Evolutionary conservation across 2,888 invertebrate genomes (phyloP).

Genomic region (Acanthoscelides obtectus): DNA sequence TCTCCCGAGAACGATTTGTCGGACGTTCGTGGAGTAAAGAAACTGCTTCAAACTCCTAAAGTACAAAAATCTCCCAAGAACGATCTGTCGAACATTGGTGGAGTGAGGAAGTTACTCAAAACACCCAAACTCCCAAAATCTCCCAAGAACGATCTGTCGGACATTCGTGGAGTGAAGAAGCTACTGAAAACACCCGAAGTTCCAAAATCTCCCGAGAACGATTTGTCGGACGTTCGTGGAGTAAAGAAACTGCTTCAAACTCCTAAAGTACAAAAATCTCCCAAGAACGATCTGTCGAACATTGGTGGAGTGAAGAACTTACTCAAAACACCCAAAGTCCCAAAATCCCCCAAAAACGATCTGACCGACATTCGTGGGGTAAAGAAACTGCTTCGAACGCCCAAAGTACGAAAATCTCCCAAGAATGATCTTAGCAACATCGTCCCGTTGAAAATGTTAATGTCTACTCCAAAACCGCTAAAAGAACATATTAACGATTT

Average conservation of each 20-base stretch:
- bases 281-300: constrained; percentile 26
- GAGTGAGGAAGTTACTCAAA: constrained; percentile 28
- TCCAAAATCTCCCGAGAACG: constrained; percentile 18
- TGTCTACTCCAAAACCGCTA: constrained; percentile 15
- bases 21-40: constrained; percentile 16
- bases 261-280: constrained; percentile 24
- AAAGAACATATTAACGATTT: constrained; percentile 26
- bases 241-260: constrained; percentile 17
- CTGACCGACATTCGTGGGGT: constrained; percentile 23
- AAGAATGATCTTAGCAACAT: constrained; percentile 21
- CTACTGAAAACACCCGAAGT: constrained; percentile 20
- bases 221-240: constrained; percentile 15
- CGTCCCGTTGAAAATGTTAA: constrained; percentile 13
- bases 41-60: constrained; percentile 20
- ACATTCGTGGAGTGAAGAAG: constrained; percentile 20
- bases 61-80: constrained; percentile 26
- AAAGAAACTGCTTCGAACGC: constrained; percentile 28
- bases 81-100: constrained; percentile 25
- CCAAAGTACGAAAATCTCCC: constrained; percentile 22
- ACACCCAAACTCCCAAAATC: constrained; percentile 23
- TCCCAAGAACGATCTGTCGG: constrained; percentile 19
- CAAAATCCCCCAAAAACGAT: constrained; percentile 28
- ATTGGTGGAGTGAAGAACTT: constrained; percentile 29
- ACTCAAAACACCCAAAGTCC: constrained; percentile 22
- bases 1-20: constrained; percentile 18